Evolutionary conservation across 2,113 vertebrate species (phyloP), one percentile per base, ranked within the genome.

Genomic region (Seriola quinqueradiata): DNA sequence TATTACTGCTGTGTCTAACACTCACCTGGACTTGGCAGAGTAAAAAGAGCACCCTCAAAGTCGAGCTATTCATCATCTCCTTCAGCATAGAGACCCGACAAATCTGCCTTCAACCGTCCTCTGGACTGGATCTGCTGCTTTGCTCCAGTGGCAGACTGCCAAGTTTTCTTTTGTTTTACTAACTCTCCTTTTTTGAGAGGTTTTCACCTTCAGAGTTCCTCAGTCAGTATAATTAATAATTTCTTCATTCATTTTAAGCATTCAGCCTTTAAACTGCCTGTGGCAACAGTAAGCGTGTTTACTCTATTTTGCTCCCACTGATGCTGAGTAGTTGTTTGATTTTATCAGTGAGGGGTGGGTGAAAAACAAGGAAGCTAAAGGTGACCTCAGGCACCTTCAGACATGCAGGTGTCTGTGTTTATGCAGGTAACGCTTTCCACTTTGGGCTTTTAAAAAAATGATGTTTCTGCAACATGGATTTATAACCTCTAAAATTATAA

Each of bases 11-110:
- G 40, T 42, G 40, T 44, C 40, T 21, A 79, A 65, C 36, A 66
- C 90, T 88, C 58, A 91, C 91, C 68, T 86, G 77, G 16, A 85
- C 5, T 16, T 84, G 84, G 57, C 65, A 75, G 4, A 85, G 21
- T 0, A 85, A 23, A 52, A 86, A 34, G 3, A 82, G 9, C 12
- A 19, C 4, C 38, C 9, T 25, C 3, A 69, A 28, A 48, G 6
- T 67, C 48, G 14, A 65, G 34, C n/a, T 61, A 5, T 4, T 63
- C 34, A 44, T 81, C 48, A 42, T 48, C 19, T 76, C n/a, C 12
- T 34, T n/a, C 21, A 66, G 11, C 5, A 3, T 1, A 44, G 5
- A 70, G 32, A 42, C 0, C 8, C 3, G 0, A 3, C 8, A 46
- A 72, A 23, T 67, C 32, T 23, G 52, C 73, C 11, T n/a, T 61